Percentiles rank a stretch among this genome's conserved stretches.
Evolutionary conservation across 1,140 invertebrate genomes (phyloP).

Genomic region (Lepidurus couesii): DNA sequence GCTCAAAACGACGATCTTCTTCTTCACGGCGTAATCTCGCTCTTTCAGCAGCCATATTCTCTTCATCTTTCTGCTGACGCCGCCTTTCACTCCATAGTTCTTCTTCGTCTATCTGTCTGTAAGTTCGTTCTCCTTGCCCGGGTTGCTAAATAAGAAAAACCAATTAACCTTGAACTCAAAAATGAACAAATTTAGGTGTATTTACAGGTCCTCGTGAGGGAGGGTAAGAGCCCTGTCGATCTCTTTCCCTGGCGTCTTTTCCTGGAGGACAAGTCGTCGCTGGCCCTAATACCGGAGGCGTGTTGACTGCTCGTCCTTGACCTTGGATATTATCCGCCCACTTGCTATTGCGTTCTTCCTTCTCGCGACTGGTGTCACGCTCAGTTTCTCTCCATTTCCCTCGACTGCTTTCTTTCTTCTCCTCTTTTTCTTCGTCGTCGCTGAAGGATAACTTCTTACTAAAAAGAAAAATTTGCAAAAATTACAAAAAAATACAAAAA

Average conservation of each 20-base stretch:
- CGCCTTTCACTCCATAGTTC: slow-evolving; percentile 65
- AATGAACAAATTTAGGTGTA: not conserved
- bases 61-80: slow-evolving; percentile 58
- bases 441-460: slow-evolving; percentile 56
- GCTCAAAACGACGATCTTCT: slow-evolving; percentile 68
- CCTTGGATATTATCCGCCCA: slow-evolving; percentile 35
- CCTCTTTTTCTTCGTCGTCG: slow-evolving; percentile 66
- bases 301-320: slow-evolving; percentile 29
- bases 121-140: slow-evolving; percentile 21
- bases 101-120: slow-evolving; percentile 55
- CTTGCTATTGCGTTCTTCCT: slow-evolving; percentile 27
- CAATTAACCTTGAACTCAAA: not conserved
- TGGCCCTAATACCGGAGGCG: not conserved
- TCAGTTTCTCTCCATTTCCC: slow-evolving; percentile 31
- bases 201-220: slow-evolving; percentile 1
- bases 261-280: slow-evolving; percentile 34
- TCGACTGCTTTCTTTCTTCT: slow-evolving; percentile 37
- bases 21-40: slow-evolving; percentile 65
- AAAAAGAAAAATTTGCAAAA: slow-evolving; percentile 27
- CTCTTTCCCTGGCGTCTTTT: not conserved
- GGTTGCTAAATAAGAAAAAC: slow-evolving; percentile 30
- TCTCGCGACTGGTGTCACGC: slow-evolving; percentile 26
- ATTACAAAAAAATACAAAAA: not conserved
- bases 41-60: slow-evolving; percentile 63
- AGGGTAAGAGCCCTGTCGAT: not conserved